phyloP scores from a whole-genome alignment of 64 coral and sea anemone species.

The Actinia equina region DNA sequence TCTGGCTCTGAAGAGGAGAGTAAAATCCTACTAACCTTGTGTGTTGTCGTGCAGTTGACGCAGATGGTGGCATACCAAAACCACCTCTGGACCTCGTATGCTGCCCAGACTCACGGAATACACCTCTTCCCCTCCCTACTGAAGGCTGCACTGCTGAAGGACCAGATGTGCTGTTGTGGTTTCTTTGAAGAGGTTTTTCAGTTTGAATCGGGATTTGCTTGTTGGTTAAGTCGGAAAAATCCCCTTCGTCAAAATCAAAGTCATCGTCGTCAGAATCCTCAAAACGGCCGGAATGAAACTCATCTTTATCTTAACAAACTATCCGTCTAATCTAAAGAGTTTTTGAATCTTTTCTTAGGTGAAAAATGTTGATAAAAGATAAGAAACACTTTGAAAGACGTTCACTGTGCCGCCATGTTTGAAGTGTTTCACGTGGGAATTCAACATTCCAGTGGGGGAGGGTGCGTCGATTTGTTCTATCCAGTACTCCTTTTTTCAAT shows the following conservation, averaged over 20 bases:
- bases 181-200: neutral
- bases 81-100: conserved; percentile 30
- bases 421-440: neutral
- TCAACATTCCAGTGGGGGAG: neutral
- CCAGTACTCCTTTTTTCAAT: neutral
- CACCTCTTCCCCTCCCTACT: conserved; percentile 37
- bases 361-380: neutral
- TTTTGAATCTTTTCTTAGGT: neutral
- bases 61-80: neutral
- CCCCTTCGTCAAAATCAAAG: conserved; percentile 28
- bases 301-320: neutral
- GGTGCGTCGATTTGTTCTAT: neutral
- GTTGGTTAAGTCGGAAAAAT: neutral
- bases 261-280: conserved; percentile 64
- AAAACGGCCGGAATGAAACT: conserved; percentile 20
- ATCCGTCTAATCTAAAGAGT: neutral
- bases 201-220: neutral
- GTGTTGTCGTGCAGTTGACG: conserved; percentile 8
- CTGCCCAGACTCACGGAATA: neutral
- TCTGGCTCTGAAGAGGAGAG: neutral
- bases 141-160: neutral
- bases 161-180: neutral
- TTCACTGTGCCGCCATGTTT: neutral
- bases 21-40: neutral
- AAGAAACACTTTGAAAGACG: neutral